A percentile compares a stretch with the other conserved stretches of the same genome.
phyloP scores from a whole-genome alignment of 2,888 invertebrate species.

The Chromoteleia sp. region DNA sequence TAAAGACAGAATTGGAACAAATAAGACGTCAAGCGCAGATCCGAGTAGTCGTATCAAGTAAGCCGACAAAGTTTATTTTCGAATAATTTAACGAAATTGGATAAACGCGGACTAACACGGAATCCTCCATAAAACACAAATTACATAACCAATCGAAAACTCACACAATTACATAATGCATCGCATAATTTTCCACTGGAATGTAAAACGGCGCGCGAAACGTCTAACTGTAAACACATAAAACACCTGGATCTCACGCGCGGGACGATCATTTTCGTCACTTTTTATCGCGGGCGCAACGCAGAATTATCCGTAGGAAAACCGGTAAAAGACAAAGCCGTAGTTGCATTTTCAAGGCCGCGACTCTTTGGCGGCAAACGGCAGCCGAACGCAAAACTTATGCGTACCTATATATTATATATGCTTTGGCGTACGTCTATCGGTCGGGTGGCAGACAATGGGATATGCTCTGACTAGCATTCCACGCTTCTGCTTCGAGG shows the following conservation, averaged over 20 bases:
- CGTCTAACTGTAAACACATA: slow-evolving; percentile 47
- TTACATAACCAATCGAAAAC: slow-evolving; percentile 27
- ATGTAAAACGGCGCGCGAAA: slow-evolving; percentile 27
- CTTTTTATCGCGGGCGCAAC: slow-evolving; percentile 24
- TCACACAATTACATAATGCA: slow-evolving; percentile 38
- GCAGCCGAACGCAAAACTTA: slow-evolving; percentile 24
- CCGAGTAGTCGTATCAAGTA: not conserved
- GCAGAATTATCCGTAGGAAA: slow-evolving; percentile 10
- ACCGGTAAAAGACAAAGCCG: slow-evolving; percentile 30
- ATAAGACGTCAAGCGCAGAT: not conserved
- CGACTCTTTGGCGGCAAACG: slow-evolving; percentile 35
- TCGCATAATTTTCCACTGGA: slow-evolving; percentile 26
- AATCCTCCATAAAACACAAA: slow-evolving; percentile 7
- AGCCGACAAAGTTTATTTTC: slow-evolving; percentile 1
- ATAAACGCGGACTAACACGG: not conserved
- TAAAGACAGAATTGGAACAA: too few relatives aligned
- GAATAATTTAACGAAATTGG: slow-evolving; percentile 11
- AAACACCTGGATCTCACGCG: slow-evolving; percentile 14
- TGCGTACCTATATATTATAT: slow-evolving; percentile 57
- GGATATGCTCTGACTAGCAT: slow-evolving; percentile 74
- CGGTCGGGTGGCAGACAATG: slow-evolving; percentile 74
- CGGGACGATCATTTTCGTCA: slow-evolving; percentile 40
- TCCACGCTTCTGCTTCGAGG: slow-evolving; percentile 63
- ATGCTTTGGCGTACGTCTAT: slow-evolving; percentile 71
- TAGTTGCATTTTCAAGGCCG: slow-evolving; percentile 32